Conservation (phyloP, 2,888 invertebrate genomes). For the Athetis lepigone region DNA sequence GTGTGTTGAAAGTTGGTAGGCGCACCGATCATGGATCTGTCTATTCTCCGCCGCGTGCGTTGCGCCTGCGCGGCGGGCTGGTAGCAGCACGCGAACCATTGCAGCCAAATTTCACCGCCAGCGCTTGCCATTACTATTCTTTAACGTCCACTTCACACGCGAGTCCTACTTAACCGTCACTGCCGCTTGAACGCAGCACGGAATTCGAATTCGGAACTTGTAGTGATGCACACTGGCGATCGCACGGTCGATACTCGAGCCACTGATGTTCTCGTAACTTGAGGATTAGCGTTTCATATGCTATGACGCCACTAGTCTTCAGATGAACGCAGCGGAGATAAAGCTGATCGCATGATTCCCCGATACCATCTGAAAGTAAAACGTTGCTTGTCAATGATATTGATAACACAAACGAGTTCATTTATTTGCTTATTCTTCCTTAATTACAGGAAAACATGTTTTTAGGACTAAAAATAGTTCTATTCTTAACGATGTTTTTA, state of each 20-base stretch:
- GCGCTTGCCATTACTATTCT: slow-evolving; percentile 91
- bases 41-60: slow-evolving; percentile 94
- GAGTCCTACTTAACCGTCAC: slow-evolving; percentile 61
- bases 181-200: slow-evolving; percentile 66
- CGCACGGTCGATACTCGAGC: slow-evolving; percentile 67
- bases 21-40: slow-evolving; percentile 98
- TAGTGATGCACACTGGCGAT: slow-evolving; percentile 64
- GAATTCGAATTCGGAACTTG: slow-evolving; percentile 58
- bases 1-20: slow-evolving; percentile 99
- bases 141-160: slow-evolving; percentile 73
- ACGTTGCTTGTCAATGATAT: slow-evolving; percentile 61
- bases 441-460: slow-evolving; percentile 34
- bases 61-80: slow-evolving; percentile 95
- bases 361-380: slow-evolving; percentile 83
- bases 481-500: slow-evolving; percentile 17
- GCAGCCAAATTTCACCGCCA: slow-evolving; percentile 96
- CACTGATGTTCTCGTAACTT: slow-evolving; percentile 61
- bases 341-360: slow-evolving; percentile 82
- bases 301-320: slow-evolving; percentile 66
- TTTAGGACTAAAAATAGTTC: slow-evolving; percentile 6
- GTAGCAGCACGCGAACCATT: slow-evolving; percentile 98
- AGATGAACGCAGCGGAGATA: slow-evolving; percentile 80
- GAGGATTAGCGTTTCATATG: slow-evolving; percentile 59
- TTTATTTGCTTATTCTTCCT: slow-evolving; percentile 42
- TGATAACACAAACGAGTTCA: slow-evolving; percentile 58